Evolutionary conservation across 2,888 invertebrate species (phyloP).

Genomic region (Cephus nigrinus): DNA sequence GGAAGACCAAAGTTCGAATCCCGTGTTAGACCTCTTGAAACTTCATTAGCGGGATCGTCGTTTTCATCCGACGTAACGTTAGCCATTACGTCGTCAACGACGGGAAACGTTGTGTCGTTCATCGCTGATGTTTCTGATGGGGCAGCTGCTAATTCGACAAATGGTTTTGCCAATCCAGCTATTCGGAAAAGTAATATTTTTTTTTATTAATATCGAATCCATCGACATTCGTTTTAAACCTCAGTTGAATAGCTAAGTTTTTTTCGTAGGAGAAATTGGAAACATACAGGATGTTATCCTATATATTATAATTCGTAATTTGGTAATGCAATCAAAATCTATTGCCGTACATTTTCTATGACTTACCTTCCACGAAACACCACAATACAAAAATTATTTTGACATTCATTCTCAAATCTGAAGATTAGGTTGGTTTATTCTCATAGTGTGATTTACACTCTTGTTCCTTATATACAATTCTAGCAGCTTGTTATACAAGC

Average conservation of each 20-base stretch:
- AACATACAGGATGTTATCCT: background rate
- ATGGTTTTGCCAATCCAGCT: conserved; percentile 25
- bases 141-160: conserved; percentile 37
- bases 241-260: background rate
- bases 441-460: background rate
- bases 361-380: background rate
- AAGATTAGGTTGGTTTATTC: background rate
- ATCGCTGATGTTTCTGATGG: conserved; percentile 13
- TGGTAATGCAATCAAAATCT: background rate
- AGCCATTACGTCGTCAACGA: conserved; percentile 29
- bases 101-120: conserved; percentile 24
- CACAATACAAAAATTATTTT: background rate
- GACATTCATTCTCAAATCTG: background rate
- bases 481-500: background rate
- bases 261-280: too few relatives aligned
- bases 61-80: conserved; percentile 26
- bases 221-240: background rate
- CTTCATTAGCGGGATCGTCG: conserved; percentile 6
- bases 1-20: background rate
- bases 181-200: conserved; percentile 16
- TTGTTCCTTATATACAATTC: background rate
- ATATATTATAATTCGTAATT: background rate
- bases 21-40: background rate
- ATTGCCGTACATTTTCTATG: background rate
- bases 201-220: background rate